Evolutionary conservation across 2,113 vertebrate genomes (phyloP).

Genomic region (Hemiprocne comata): DNA sequence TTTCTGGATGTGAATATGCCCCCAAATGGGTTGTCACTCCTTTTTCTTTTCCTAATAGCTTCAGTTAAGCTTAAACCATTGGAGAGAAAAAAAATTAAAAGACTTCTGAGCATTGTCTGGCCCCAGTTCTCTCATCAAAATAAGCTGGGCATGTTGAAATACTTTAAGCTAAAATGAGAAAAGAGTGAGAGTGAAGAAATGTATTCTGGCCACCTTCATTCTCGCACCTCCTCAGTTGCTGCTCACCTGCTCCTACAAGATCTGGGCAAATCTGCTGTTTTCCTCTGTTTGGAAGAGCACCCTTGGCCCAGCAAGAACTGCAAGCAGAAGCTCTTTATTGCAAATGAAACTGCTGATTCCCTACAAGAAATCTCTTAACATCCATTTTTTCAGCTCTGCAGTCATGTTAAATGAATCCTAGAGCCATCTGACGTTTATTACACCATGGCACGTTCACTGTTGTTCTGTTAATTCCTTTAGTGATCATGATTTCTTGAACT

Average conservation of each 20-base stretch:
- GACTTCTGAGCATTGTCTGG: neutral
- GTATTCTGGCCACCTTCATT: neutral
- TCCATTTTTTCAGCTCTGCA: neutral
- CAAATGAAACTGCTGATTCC: neutral
- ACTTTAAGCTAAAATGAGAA: neutral
- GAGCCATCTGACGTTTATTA: constrained; percentile 27
- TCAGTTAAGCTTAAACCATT: neutral
- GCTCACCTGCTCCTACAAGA: neutral
- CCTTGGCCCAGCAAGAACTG: neutral
- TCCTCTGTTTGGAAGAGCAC: neutral
- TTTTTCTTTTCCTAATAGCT: neutral
- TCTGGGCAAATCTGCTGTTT: neutral
- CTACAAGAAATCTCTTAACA: neutral
- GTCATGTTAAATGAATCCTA: neutral
- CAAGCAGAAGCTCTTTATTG: neutral
- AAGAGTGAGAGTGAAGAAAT: neutral
- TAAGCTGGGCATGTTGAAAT: neutral
- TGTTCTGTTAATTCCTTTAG: constrained; percentile 1
- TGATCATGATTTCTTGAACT: neutral
- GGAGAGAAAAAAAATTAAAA: neutral
- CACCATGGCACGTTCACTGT: neutral
- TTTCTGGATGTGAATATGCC: neutral
- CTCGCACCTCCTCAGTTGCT: neutral
- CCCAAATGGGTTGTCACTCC: neutral
- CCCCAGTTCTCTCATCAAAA: neutral